These are phyloP conservation scores for Drosophila lacertosa DNA, from an alignment of 1,140 invertebrate species.

Conservation along the genomic window DNA sequence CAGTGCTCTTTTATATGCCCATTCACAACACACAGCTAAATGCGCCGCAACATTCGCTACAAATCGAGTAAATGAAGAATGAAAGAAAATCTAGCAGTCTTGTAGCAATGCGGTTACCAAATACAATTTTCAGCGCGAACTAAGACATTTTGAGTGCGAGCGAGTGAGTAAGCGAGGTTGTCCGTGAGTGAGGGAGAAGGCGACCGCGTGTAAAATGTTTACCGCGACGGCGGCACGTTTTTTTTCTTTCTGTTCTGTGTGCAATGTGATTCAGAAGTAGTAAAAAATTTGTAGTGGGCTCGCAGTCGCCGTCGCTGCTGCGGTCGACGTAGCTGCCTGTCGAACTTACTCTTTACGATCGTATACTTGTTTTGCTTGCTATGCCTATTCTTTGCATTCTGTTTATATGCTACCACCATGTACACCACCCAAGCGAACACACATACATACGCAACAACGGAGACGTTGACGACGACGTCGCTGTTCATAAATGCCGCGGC, in stretches of 20 bases:
- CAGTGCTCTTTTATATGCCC: conserved; percentile 41
- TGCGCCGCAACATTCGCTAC: conserved; percentile 50
- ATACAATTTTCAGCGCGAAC: conserved; percentile 30
- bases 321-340: conserved; percentile 34
- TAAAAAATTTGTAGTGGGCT: conserved; percentile 36
- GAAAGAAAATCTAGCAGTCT: conserved; percentile 38
- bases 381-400: conserved; percentile 61
- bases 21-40: conserved; percentile 49
- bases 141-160: conserved; percentile 21
- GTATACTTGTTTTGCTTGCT: conserved; percentile 72
- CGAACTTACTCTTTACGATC: conserved; percentile 65
- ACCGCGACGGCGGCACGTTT: conserved; percentile 64
- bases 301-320: conserved; percentile 16
- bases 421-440: conserved; percentile 59
- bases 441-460: conserved; percentile 36
- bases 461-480: conserved; percentile 24
- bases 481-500: conserved; percentile 18
- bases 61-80: conserved; percentile 38
- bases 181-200: conserved; percentile 5
- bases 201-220: conserved; percentile 61
- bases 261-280: conserved; percentile 62
- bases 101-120: conserved; percentile 35
- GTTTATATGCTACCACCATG: conserved; percentile 58
- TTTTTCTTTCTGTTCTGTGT: conserved; percentile 43
- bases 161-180: conserved; percentile 18